Base-by-base conservation (phyloP, 2,113 vertebrate genomes). In the Ariopsis seemanni region DNA sequence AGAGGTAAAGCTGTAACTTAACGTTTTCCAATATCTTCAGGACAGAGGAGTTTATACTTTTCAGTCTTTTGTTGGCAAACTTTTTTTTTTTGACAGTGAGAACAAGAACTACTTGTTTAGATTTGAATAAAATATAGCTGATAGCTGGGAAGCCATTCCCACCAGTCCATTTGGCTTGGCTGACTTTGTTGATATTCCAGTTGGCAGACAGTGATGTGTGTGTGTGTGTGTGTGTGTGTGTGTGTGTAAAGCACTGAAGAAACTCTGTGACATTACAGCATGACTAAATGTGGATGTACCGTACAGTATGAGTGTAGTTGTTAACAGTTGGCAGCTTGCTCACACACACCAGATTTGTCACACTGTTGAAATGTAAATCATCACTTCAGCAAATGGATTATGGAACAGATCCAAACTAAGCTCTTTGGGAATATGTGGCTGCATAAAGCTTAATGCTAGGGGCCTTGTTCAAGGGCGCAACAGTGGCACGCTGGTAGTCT, bases 261-360 rank as follows among this genome's bases (percentile, higher is more conserved):
- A 75, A 22, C 72, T 48, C 20, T 75, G 18, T 79, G 52, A 55
- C 7, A 78, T 78, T 57, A 55, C 77, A 5, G 62, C n/a, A 30
- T 69, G 82, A 53, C 25, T 83, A 27, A 69, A 53, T 53, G 82
- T 50, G 63, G 63, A 65, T n/a, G 53, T 83, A 67, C 62, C 52
- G 20, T 83, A 52, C 2, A 2, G n/a, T n/a, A 34, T 5, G 42
- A 83, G 82, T 17, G 30, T 17, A 82, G 79, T 81, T 60, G 34
- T 22, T 65, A 83, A 83, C 81, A 82, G 34, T 65, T 82, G 82
- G 48, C 82, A 83, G 48, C n/a, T 84, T 84, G 17, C 53, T 15
- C 79, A 82, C 17, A 60, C 25, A 48, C 85, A 53, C 55, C n/a
- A 69, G 62, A 71, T 84, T 57, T 27, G 82, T 83, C 82, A 83